Conservation (phyloP, 2,888 invertebrate genomes). For the Zaprionus bogoriensis region DNA sequence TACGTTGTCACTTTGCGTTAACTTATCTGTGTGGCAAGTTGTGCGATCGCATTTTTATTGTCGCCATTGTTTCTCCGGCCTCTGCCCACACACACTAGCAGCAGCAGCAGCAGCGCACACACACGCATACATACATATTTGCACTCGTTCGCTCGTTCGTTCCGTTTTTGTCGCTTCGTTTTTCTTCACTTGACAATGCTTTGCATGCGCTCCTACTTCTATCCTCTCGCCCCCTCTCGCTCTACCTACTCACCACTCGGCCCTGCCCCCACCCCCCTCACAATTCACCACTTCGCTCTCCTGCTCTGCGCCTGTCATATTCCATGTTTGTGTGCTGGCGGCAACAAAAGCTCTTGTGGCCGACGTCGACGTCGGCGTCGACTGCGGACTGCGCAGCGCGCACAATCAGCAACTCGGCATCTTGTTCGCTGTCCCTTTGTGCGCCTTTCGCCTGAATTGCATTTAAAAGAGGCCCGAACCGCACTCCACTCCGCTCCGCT, state of each 20-base stretch:
- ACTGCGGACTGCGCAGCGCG: constrained; percentile 51
- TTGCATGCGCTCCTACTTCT: too few relatives aligned
- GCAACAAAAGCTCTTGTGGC: constrained; percentile 70
- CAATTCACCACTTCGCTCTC: neutral
- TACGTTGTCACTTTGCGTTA: constrained; percentile 78
- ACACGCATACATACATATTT: constrained; percentile 11
- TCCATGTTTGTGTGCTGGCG: constrained; percentile 75
- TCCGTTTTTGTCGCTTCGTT: constrained; percentile 63
- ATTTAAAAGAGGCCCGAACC: constrained; percentile 56
- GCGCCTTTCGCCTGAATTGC: constrained; percentile 76
- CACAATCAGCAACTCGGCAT: constrained; percentile 77
- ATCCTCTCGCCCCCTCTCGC: constrained; percentile 1
- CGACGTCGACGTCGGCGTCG: constrained; percentile 22
- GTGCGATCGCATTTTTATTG: constrained; percentile 80
- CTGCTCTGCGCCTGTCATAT: constrained; percentile 68
- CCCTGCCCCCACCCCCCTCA: neutral
- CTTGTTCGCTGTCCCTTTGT: constrained; percentile 77
- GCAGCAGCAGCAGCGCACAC: constrained; percentile 2
- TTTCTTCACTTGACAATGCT: constrained; percentile 75
- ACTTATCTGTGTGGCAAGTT: constrained; percentile 73
- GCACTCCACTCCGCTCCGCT: neutral
- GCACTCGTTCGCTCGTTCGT: constrained; percentile 16
- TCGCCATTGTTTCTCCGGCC: constrained; percentile 72
- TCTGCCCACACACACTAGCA: constrained; percentile 52
- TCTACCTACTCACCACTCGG: too few relatives aligned